Evolutionary conservation across 2,888 invertebrate genomes (phyloP), one percentile per base, ranked within the genome.

Genomic region (Fragum sueziense): DNA sequence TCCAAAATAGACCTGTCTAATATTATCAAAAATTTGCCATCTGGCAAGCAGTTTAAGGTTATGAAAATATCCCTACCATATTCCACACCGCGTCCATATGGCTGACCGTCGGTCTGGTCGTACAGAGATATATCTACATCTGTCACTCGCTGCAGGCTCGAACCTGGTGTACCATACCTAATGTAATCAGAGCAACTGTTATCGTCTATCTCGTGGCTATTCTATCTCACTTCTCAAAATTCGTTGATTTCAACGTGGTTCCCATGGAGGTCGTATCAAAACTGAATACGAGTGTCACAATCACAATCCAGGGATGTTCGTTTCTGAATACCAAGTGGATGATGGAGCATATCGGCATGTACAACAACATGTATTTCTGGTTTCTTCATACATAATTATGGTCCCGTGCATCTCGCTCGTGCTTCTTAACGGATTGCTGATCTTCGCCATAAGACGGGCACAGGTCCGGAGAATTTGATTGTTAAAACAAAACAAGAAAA

Each of bases 41-140:
- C n/a, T n/a, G n/a, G n/a, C n/a, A n/a, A n/a, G n/a, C n/a, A n/a
- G n/a, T n/a, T n/a, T n/a, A n/a, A n/a, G n/a, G n/a, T n/a, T 85
- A 86, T 14, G 88, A 90, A 61, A 80, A 89, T 41, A 88, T 93
- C 52, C 93, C 93, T 2, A 93, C 91, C 14, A 90, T 93, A 94
- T 98, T 97, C 93, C 98, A 98, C 94, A 97, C 98, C 4, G 97
- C 97, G 4, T 97, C 97, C 87, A 97, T 98, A 82, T 98, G 98
- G 98, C 94, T 98, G 88, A 98, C 98, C 0, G 94, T 98, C 85
- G 96, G 97, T 0, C 94, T 98, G 80, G 98, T 98, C 0, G 96
- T 97, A 25, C 98, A 98, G 94, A 95, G 98, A 87, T 98, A 98
- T 94, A 97, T 98, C 89, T 98, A 97, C 93, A 98, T 98, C 1